Percentiles rank a stretch among this genome's conserved stretches.
Evolutionary conservation across 2,888 invertebrate genomes (phyloP).

Genomic region (Alviniconcha strummeri): DNA sequence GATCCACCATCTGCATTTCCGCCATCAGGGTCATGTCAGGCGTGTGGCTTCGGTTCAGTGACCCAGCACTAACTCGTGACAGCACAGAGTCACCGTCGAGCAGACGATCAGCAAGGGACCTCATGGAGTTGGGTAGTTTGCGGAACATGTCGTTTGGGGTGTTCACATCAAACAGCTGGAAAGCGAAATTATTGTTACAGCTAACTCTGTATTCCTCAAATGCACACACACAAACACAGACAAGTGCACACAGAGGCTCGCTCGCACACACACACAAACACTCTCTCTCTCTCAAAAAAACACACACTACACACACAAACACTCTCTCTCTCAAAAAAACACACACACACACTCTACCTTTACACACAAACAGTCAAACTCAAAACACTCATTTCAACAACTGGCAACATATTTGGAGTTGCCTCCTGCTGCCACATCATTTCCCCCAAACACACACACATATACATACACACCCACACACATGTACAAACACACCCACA

Average conservation of each 20-base stretch:
- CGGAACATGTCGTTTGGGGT: conserved; percentile 63
- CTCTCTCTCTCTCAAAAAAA: background rate
- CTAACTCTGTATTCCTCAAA: background rate
- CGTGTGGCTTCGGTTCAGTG: conserved; percentile 58
- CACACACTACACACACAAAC: background rate
- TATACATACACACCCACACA: background rate
- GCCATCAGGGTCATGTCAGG: conserved; percentile 62
- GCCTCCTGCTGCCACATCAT: too few species aligned
- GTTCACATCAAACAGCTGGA: conserved; percentile 66
- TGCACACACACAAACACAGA: conserved; percentile 5
- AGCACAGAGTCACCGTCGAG: conserved; percentile 59
- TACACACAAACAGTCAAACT: background rate
- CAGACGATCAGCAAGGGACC: conserved; percentile 55
- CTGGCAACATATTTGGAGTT: too few species aligned
- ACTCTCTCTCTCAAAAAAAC: background rate
- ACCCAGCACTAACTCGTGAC: conserved; percentile 48
- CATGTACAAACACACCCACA: background rate
- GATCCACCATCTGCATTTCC: conserved; percentile 66
- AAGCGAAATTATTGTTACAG: conserved; percentile 9
- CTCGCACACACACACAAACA: background rate
- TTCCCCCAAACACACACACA: too few species aligned
- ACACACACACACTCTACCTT: background rate
- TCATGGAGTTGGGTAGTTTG: conserved; percentile 60
- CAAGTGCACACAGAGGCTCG: background rate
- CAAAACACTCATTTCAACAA: background rate